Evolutionary conservation across 2,113 vertebrate genomes (phyloP), one percentile per base, ranked within the genome.

Genomic region (Pangasianodon gigas): DNA sequence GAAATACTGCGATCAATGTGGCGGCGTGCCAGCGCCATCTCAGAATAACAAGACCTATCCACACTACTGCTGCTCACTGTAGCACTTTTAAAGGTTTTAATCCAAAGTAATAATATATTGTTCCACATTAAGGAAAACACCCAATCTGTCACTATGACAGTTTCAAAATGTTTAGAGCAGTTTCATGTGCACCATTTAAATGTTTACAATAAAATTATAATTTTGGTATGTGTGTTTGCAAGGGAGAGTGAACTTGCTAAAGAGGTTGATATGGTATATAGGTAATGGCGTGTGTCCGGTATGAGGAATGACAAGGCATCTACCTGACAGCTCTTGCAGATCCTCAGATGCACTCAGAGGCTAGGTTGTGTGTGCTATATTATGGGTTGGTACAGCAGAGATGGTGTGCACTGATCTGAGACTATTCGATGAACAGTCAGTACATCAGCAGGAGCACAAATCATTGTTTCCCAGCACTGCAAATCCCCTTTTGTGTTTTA

Each of bases 271-370:
- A 10, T 60, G 32, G 44, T 54, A 11, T 41, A 83, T 58, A 58
- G 67, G 85, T 69, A 41, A 60, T n/a, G 87, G 79, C 48, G 91
- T 79, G 82, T 65, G 13, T 48, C 86, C 21, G 65, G 77, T 88
- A 67, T 29, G 19, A 71, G 84, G 4, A 93, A 91, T 94, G 94
- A 95, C 93, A 94, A 94, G 93, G 94, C 94, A 84, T 90, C 91
- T 74, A 86, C 56, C 86, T 88, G 82, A 86, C 75, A 83, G 86
- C 81, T 46, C 48, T 44, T 82, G 65, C 88, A 89, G 37, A 46
- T 74, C 60, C 48, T 62, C 77, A 85, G 58, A 88, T 58, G 32
- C 41, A 60, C 26, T 58, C n/a, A 62, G 41, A 84, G 56, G 52
- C 83, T 52, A 41, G 54, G 60, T 54, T 48, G 32, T 84, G 75